These are phyloP conservation scores for Bombyx huttoni DNA, from an alignment of 2,888 invertebrate species.

Conservation along the genomic window DNA sequence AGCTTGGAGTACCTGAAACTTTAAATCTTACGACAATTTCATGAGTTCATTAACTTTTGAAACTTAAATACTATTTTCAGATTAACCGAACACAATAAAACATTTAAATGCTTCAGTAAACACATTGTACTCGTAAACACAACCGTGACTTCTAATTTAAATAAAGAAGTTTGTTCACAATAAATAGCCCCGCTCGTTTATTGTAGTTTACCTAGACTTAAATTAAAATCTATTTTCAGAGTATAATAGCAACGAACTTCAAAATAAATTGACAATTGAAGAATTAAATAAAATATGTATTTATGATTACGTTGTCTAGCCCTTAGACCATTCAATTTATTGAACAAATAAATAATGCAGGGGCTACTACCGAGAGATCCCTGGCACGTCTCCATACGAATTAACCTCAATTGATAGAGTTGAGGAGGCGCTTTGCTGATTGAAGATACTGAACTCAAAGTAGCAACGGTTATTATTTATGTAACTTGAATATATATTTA, in stretches of 20 bases:
- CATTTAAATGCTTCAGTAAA: constrained; percentile 35
- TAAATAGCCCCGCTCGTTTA: too few relatives aligned
- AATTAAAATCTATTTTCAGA: too few relatives aligned
- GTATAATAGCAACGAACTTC: too few relatives aligned
- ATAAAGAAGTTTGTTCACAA: not conserved
- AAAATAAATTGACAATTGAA: not conserved
- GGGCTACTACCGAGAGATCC: constrained; percentile 55
- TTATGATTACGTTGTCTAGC: not conserved
- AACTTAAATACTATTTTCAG: constrained; percentile 52
- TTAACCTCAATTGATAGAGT: constrained; percentile 70
- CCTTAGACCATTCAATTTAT: constrained; percentile 21
- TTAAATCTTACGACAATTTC: constrained; percentile 34
- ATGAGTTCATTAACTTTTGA: constrained; percentile 66
- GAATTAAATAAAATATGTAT: not conserved
- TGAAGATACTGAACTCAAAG: constrained; percentile 46
- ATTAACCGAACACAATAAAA: constrained; percentile 31
- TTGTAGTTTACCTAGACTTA: too few relatives aligned
- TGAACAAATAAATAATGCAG: constrained; percentile 63
- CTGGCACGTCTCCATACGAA: constrained; percentile 62
- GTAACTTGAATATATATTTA: not conserved
- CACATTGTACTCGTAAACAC: constrained; percentile 5
- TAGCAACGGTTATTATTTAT: not conserved
- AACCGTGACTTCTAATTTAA: not conserved
- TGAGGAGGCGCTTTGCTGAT: constrained; percentile 67
- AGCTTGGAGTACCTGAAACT: not conserved